These are phyloP conservation scores for Chesias legatella DNA, from an alignment of 2,888 invertebrate species.

Conservation along the genomic window DNA sequence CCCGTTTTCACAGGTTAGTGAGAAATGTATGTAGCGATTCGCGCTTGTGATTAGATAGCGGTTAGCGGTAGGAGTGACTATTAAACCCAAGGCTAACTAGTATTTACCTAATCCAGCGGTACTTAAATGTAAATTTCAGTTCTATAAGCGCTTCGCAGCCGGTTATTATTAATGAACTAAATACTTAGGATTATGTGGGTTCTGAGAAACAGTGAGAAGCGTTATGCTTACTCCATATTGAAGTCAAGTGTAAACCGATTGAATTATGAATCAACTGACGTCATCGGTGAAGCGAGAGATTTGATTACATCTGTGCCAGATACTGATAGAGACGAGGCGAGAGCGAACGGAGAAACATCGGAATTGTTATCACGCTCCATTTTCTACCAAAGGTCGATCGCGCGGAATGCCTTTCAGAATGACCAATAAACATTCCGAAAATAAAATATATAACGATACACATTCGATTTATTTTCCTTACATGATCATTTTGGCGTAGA, in stretches of 20 bases:
- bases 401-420: constrained; percentile 43
- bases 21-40: constrained; percentile 17
- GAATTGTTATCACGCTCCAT: constrained; percentile 39
- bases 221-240: constrained; percentile 21
- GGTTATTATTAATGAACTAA: constrained; percentile 27
- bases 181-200: constrained; percentile 23
- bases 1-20: constrained; percentile 55
- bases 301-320: constrained; percentile 16
- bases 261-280: constrained; percentile 32
- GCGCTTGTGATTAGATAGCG: constrained; percentile 23
- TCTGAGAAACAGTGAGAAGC: constrained; percentile 17
- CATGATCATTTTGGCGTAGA: constrained; percentile 66
- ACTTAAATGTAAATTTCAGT: constrained; percentile 32
- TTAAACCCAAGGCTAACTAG: constrained; percentile 40
- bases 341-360: constrained; percentile 22
- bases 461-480: constrained; percentile 48
- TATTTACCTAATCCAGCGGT: constrained; percentile 27
- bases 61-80: constrained; percentile 32
- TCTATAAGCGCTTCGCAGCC: constrained; percentile 16
- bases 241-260: constrained; percentile 33
- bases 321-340: constrained; percentile 18
- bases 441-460: constrained; percentile 57
- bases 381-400: constrained; percentile 54
- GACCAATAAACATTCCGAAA: constrained; percentile 51
- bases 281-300: constrained; percentile 31